phyloP scores from a whole-genome alignment of 2,797 vertebrate genomes.

The Cyprinella venusta region DNA sequence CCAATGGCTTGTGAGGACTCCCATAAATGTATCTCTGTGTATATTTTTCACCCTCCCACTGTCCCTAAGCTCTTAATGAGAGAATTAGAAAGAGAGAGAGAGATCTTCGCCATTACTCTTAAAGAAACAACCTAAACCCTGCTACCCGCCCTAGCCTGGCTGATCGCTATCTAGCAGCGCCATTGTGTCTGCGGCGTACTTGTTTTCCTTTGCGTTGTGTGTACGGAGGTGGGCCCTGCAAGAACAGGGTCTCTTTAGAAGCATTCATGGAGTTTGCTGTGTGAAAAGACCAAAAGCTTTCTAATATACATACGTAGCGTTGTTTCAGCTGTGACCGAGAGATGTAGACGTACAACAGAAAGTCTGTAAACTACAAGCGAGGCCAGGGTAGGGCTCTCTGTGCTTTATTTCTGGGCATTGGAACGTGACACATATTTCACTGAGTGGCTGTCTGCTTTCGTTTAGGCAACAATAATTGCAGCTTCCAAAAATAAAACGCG shows the following conservation, averaged over 20 bases:
- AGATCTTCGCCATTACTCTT: constrained; percentile 10
- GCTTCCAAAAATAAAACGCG: constrained; percentile 50
- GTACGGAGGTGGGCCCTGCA: constrained; percentile 11
- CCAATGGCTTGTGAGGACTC: constrained; percentile 32
- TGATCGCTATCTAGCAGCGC: constrained; percentile 48
- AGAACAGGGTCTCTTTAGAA: constrained; percentile 25
- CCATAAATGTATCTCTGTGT: background rate
- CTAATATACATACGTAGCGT: background rate
- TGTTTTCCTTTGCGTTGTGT: constrained; percentile 29
- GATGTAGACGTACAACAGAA: background rate
- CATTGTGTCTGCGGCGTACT: constrained; percentile 27
- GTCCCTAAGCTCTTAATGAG: constrained; percentile 4
- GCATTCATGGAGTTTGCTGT: background rate
- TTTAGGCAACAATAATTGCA: constrained; percentile 50
- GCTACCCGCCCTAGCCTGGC: constrained; percentile 22
- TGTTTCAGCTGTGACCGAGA: background rate
- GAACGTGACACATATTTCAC: constrained; percentile 45
- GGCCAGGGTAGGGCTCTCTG: constrained; percentile 15
- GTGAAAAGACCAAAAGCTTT: background rate
- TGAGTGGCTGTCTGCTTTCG: constrained; percentile 43
- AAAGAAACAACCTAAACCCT: constrained; percentile 20
- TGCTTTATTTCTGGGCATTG: constrained; percentile 29
- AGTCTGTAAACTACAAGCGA: background rate
- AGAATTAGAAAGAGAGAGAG: constrained; percentile 1
- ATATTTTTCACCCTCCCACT: constrained; percentile 1